These are phyloP conservation scores for Magallana gigas DNA, from an alignment of 1,140 invertebrate species.

Conservation along the genomic window DNA sequence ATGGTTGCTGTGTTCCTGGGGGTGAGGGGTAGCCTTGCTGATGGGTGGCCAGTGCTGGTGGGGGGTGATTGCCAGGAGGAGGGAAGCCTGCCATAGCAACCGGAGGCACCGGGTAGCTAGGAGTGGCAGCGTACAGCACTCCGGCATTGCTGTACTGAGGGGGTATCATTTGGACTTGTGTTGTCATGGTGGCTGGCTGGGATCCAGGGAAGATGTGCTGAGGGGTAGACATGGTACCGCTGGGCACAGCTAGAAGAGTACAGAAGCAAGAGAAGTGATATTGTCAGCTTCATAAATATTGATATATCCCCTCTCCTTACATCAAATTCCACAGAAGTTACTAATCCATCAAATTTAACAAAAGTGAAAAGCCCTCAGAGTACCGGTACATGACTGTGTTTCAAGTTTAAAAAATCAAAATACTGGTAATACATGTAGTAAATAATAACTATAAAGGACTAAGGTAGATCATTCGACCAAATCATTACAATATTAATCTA, in stretches of 20 bases:
- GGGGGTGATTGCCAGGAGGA: slow-evolving; percentile 5
- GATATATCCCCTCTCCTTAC: no score
- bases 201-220: slow-evolving; percentile 7
- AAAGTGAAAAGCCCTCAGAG: no score
- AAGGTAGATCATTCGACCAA: no score
- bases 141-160: neutral
- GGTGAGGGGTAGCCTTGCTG: slow-evolving; percentile 28
- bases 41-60: slow-evolving; percentile 24
- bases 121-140: neutral
- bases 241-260: neutral
- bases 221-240: slow-evolving; percentile 1
- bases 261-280: no score
- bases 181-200: slow-evolving; percentile 29
- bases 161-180: slow-evolving; percentile 28
- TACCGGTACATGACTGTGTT: no score
- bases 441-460: no score
- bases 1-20: slow-evolving; percentile 1
- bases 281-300: no score
- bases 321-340: no score
- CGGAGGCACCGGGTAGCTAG: neutral
- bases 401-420: no score
- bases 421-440: no score
- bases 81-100: neutral
- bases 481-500: no score
- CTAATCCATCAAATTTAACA: no score